Evolutionary conservation across 2,888 invertebrate genomes (phyloP).

Genomic region (Dichetophora obliterata): DNA sequence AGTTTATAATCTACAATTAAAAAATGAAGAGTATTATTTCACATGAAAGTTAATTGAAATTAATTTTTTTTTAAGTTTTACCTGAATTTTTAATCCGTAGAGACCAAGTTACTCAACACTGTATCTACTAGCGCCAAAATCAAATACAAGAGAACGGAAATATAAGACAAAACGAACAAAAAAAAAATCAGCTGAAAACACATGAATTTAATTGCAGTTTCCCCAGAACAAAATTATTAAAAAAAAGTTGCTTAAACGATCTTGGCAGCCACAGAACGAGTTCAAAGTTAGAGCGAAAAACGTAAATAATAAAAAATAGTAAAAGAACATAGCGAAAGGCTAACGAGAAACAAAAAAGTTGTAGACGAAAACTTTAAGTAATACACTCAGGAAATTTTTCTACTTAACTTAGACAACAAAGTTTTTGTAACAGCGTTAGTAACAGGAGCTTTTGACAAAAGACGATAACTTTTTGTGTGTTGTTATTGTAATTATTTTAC

Average conservation of each 20-base stretch:
- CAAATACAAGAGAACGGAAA: not conserved
- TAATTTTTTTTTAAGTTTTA: too few relatives aligned
- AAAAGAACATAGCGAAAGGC: not conserved
- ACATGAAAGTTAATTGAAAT: too few relatives aligned
- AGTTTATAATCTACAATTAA: too few relatives aligned
- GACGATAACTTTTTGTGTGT: not conserved
- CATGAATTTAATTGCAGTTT: not conserved
- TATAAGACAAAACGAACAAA: not conserved
- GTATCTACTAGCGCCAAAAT: not conserved
- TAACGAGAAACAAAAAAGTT: not conserved
- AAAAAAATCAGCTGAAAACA: not conserved
- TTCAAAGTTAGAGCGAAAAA: not conserved
- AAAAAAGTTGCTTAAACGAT: not conserved
- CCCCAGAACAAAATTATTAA: not conserved
- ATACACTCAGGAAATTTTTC: too few relatives aligned
- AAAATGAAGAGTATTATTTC: too few relatives aligned
- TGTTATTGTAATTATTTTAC: not conserved
- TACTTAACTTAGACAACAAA: too few relatives aligned
- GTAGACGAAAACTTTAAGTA: not conserved
- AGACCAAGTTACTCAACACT: too few relatives aligned
- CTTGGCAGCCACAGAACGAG: not conserved
- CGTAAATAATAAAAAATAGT: not conserved
- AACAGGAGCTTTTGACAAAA: too few relatives aligned
- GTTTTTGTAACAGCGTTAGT: too few relatives aligned
- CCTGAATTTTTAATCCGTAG: too few relatives aligned